A percentile compares a stretch with the other conserved stretches of the same genome.
phyloP scores from a whole-genome alignment of 37 sponge, comb jelly and placozoan species.

The Chondrosia reniformis region DNA sequence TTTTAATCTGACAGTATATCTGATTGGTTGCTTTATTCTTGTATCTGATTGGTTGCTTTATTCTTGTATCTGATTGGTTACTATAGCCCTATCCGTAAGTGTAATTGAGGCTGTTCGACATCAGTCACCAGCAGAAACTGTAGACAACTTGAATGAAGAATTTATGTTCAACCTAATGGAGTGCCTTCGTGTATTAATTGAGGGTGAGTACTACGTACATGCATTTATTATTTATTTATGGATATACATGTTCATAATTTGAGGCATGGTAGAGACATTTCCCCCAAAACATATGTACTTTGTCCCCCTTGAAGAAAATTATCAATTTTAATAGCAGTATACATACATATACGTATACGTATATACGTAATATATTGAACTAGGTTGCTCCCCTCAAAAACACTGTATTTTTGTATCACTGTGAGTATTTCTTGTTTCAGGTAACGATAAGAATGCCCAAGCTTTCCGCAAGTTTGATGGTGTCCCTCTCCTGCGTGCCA shows the following conservation, averaged over 20 bases:
- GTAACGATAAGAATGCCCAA: constrained; percentile 57
- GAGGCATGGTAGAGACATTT: no score
- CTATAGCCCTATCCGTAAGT: background rate
- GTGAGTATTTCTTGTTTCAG: constrained; percentile 5
- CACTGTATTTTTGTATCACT: background rate
- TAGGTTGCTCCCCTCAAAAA: no score
- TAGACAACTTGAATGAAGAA: constrained; percentile 48
- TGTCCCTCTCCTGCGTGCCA: constrained; percentile 25
- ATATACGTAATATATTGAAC: background rate
- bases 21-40: background rate
- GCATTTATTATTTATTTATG: background rate
- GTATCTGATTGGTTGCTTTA: background rate
- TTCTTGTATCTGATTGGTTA: background rate
- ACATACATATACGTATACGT: background rate
- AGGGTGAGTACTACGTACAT: constrained; percentile 15
- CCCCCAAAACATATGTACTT: no score
- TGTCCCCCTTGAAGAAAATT: no score
- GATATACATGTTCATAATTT: no score
- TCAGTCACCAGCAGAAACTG: background rate
- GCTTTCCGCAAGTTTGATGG: constrained; percentile 67
- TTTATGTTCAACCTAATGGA: constrained; percentile 71
- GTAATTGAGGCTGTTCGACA: background rate
- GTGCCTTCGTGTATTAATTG: constrained; percentile 60
- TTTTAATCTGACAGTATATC: no score
- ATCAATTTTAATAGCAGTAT: no score